Evolutionary conservation across 2,113 vertebrate species (phyloP), one percentile per base, ranked within the genome.

Genomic region (Picathartes gymnocephalus): DNA sequence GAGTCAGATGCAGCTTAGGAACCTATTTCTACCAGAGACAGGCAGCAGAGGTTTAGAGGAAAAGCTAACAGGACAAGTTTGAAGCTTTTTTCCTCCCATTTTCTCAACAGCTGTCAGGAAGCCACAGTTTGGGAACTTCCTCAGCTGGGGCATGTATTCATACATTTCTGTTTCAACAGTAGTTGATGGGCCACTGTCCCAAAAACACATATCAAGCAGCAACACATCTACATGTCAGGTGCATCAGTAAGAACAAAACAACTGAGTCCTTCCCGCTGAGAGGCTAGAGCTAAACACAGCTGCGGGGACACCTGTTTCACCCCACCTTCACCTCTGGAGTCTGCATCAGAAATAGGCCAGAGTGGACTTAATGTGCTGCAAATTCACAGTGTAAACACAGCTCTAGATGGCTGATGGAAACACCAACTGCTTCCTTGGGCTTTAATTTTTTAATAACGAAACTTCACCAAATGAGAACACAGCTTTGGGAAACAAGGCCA

Each of bases 231-330:
- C 16, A 18, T 22, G 17, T 80, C 58, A 65, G 64, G 57, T 2
- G 2, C 10, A 91, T 6, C 56, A 47, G 19, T 14, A 40, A 92
- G 81, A 92, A 81, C 51, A 80, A 48, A 86, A 71, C 51, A 76
- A 84, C n/a, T 0, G 1, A 62, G 13, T 54, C 39, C 47, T 81
- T 64, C 48, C 64, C 8, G 10, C 2, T 0, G 2, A 18, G 2
- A 7, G 17, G 33, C 28, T 42, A 0, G 15, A 82, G 39, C 42
- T 16, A 69, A 93, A 64, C 35, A 56, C 68, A 86, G 71, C 82
- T 96, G 82, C 47, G 79, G 42, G 24, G 51, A 81, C 92, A 96
- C 47, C 90, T 91, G 28, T 15, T 77, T 35, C 35, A 82, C 33
- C 35, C 66, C 68, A 88, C 28, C n/a, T 72, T 53, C 50, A 71